Base-by-base conservation (phyloP, 2,797 vertebrate genomes). In the Enteromius anoplus region DNA sequence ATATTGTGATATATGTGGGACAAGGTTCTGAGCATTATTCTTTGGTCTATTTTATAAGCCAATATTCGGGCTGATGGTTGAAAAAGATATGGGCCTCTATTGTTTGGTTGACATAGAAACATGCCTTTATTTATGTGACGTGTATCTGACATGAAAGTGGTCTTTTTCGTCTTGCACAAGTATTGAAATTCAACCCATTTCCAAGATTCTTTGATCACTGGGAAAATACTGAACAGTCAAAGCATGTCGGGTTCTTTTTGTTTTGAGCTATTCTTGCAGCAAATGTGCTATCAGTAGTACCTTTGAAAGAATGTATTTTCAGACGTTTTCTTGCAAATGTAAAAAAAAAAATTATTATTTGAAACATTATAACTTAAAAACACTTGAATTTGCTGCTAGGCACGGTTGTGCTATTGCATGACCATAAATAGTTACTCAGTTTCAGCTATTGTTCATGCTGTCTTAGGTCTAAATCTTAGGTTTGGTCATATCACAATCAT, bases 191-290 rank as follows among this genome's bases (percentile, higher is more conserved):
- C 91, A 88, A 86, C 87, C 73, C 92, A 92, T 94, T 93, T 95
- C 93, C 95, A 93, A 93, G 91, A 91, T 89, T 87, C 91, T 94
- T 94, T 91, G 92, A 93, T 90, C 80, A 92, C 78, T 85, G 81
- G 72, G 26, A 89, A 91, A 91, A 91, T 88, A 84, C 88, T 89
- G 88, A 91, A 86, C 88, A 91, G 91, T 90, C 93, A 93, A 89
- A 93, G 91, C 93, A 95, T 95, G 95, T 95, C 92, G 93, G 32
- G 32, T 92, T 95, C 11, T 45, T 12, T 12, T 96, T 96, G 8
- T 95, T 93, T 93, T 93, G 89, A 84, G 78, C 70, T 81, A 87
- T 88, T 86, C 87, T 89, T 85, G 68, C 62, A 51, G 71, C 8
- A 65, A 73, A 65, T 26, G 23, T 77, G 37, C 32, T 58, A 49